Percentiles rank a stretch among this genome's conserved stretches.
These are phyloP conservation scores for Microtus montanus DNA, from an alignment of 2,113 vertebrate genomes.

Conservation along the genomic window DNA sequence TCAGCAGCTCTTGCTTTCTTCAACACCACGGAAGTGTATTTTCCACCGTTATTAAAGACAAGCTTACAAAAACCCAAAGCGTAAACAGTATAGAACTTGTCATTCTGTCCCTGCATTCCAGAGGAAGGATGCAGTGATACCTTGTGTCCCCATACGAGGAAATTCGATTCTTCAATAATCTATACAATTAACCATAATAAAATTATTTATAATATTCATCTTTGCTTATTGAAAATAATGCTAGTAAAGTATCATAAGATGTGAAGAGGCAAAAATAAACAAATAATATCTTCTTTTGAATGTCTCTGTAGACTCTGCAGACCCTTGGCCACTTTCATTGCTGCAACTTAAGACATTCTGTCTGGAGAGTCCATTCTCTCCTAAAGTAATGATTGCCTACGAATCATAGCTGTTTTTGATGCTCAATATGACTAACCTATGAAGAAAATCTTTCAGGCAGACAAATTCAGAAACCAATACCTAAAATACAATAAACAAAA, in stretches of 20 bases:
- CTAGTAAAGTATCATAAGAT: background rate
- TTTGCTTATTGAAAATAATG: background rate
- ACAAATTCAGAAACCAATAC: background rate
- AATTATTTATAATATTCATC: background rate
- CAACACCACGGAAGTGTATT: background rate
- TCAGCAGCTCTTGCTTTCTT: background rate
- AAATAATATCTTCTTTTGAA: background rate
- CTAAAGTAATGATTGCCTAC: background rate
- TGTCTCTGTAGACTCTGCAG: background rate
- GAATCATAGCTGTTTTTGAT: background rate
- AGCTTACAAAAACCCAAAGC: background rate
- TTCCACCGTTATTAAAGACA: background rate
- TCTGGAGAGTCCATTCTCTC: background rate
- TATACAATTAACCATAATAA: slow-evolving; percentile 26
- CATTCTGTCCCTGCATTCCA: slow-evolving; percentile 2
- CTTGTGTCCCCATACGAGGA: background rate
- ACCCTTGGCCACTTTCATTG: background rate
- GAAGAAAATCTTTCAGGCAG: background rate
- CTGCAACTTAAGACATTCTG: background rate
- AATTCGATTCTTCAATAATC: slow-evolving; percentile 23
- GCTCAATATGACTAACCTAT: background rate
- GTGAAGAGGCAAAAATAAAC: background rate
- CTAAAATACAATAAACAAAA: background rate
- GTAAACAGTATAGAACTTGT: background rate
- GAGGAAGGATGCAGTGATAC: background rate